Evolutionary conservation across 2,888 invertebrate genomes (phyloP), one percentile per base, ranked within the genome.

Genomic region (Spisula solida): DNA sequence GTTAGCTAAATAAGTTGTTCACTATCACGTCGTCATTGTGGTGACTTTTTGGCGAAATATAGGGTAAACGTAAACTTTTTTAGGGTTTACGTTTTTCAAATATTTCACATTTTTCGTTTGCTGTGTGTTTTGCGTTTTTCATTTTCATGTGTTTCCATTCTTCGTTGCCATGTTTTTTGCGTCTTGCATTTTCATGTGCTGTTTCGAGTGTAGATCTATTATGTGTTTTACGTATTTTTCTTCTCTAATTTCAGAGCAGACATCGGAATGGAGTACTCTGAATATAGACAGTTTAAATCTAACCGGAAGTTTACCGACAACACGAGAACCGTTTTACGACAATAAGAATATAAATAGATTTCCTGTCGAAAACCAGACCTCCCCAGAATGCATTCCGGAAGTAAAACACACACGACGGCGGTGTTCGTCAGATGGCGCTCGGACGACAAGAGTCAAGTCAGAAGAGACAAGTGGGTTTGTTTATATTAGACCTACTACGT

Each of bases 181-280:
- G 16, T 51, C 12, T 51, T 51, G 1, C 51, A 51, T 51, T 51
- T 51, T 12, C 51, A 51, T 51, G 12, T 47, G 47, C 47, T 47
- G 5, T n/a, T 47, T 8, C 47, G n/a, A n/a, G 12, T 47, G 47
- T 47, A 47, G 6, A 47, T 8, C 12, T 47, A 12, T 18, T 55
- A n/a, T 66, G 1, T n/a, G 20, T 66, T 6, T 66, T n/a, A 66
- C 6, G 10, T 25, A 5, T 66, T 25, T 66, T 66, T 34, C 18
- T 5, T 34, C 31, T 31, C 34, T 34, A 34, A 55, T 70, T 84
- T 75, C 75, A 85, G 85, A 85, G 34, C 79, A 78, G 34, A 41
- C 85, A 6, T 31, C 75, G 41, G 25, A 51, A 85, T 85, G 85
- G 85, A 85, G 78, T 75, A 85, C 85, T 2, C 14, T 85, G 47